Conservation (phyloP, 2,797 vertebrate species). For the Ptychobarbus kaznakovi region DNA sequence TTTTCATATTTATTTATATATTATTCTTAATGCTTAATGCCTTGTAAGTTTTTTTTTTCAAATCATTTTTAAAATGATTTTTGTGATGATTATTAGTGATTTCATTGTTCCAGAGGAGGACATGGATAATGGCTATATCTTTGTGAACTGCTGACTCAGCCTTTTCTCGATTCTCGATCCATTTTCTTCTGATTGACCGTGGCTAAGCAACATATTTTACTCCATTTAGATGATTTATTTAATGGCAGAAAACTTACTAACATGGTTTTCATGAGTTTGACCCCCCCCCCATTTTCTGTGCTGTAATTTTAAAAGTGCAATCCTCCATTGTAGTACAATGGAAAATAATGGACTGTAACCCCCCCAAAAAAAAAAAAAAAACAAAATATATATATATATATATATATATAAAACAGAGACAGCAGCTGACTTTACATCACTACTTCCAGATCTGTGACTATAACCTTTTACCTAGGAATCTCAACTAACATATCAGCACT, state of each 20-base stretch:
- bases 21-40: background rate
- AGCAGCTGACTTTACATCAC: background rate
- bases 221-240: constrained; percentile 38
- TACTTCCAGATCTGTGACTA: background rate
- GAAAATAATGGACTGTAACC: constrained; percentile 10
- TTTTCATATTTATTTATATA: background rate
- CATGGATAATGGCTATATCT: constrained; percentile 52
- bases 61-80: constrained; percentile 13
- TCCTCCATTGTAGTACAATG: constrained; percentile 26
- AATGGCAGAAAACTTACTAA: constrained; percentile 29
- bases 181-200: constrained; percentile 36
- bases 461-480: background rate
- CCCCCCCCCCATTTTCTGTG: background rate
- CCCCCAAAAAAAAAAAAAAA: background rate
- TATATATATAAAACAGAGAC: background rate
- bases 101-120: constrained; percentile 60
- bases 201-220: constrained; percentile 44
- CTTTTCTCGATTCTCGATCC: constrained; percentile 58
- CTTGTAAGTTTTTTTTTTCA: background rate
- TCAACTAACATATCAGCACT: background rate
- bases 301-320: constrained; percentile 73
- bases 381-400: background rate
- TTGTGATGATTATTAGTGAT: constrained; percentile 67
- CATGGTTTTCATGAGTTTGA: constrained; percentile 30
- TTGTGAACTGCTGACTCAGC: constrained; percentile 69